A percentile compares a stretch with the other conserved stretches of the same genome.
Evolutionary conservation across 2,113 vertebrate species (phyloP).

Genomic region (Synodontis membranacea): DNA sequence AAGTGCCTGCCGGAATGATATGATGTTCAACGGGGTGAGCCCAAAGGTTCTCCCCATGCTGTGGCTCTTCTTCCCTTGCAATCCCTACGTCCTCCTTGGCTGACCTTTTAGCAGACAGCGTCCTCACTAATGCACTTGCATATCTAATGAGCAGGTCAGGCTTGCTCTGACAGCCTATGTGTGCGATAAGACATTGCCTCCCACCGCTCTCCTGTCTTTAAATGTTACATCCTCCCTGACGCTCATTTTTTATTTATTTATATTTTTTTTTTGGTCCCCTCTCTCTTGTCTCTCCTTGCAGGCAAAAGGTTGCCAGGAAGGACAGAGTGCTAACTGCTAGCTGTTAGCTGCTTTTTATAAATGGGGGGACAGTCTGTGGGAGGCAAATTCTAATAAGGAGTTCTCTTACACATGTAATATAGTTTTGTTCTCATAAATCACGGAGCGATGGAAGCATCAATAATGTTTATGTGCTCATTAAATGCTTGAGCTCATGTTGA

Average conservation of each 20-base stretch:
- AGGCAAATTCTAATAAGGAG: constrained; percentile 68
- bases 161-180: constrained; percentile 70
- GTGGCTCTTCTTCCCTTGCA: constrained; percentile 60
- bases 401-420: constrained; percentile 54
- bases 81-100: constrained; percentile 73
- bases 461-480: constrained; percentile 59
- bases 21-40: constrained; percentile 80
- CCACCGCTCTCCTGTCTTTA: constrained; percentile 53
- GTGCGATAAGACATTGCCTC: constrained; percentile 66
- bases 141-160: constrained; percentile 75
- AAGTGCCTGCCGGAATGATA: constrained; percentile 75
- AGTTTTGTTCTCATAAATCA: constrained; percentile 60
- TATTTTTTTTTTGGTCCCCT: too few relatives aligned
- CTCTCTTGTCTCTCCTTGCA: constrained; percentile 31
- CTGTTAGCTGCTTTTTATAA: constrained; percentile 64
- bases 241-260: constrained; percentile 32
- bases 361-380: constrained; percentile 59
- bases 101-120: constrained; percentile 79
- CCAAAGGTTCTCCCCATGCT: constrained; percentile 70
- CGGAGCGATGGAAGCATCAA: constrained; percentile 54
- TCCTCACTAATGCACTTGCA: constrained; percentile 75
- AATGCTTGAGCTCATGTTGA: constrained; percentile 52
- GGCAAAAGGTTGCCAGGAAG: constrained; percentile 74
- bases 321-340: constrained; percentile 63
- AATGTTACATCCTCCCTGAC: constrained; percentile 55